Percentiles rank a stretch among this genome's conserved stretches.
phyloP scores from a whole-genome alignment of 2,888 invertebrate genomes.

The Asteroscopus sphinx region DNA sequence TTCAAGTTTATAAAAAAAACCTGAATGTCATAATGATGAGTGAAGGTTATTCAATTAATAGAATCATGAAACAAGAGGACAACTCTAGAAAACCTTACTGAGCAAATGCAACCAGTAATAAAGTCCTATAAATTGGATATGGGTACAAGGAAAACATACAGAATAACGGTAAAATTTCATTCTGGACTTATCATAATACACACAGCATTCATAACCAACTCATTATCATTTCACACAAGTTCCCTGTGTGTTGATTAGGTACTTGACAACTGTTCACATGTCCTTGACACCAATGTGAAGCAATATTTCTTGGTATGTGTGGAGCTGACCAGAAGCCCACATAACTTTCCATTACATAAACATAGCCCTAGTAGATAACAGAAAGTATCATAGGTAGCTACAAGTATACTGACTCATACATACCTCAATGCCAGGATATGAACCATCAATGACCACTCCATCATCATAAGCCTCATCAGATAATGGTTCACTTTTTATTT shows the following conservation, averaged over 20 bases:
- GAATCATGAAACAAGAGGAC: slow-evolving; percentile 20
- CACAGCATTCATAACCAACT: slow-evolving; percentile 44
- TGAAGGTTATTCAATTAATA: slow-evolving; percentile 28
- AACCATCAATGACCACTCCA: slow-evolving; percentile 87
- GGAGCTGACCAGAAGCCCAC: slow-evolving; percentile 56
- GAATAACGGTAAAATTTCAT: slow-evolving; percentile 32
- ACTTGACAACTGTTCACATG: slow-evolving; percentile 69
- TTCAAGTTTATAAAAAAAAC: slow-evolving; percentile 30
- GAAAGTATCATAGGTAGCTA: slow-evolving; percentile 23
- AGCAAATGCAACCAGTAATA: slow-evolving; percentile 13
- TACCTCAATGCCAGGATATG: slow-evolving; percentile 85
- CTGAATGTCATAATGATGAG: slow-evolving; percentile 19
- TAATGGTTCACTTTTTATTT: slow-evolving; percentile 90
- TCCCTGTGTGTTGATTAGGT: slow-evolving; percentile 51
- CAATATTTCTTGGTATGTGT: slow-evolving; percentile 50
- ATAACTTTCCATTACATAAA: slow-evolving; percentile 17
- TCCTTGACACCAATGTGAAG: slow-evolving; percentile 78
- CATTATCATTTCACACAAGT: slow-evolving; percentile 60
- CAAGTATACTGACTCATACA: slow-evolving; percentile 61
- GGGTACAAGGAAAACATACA: slow-evolving; percentile 51
- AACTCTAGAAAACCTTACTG: slow-evolving; percentile 16
- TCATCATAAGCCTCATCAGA: slow-evolving; percentile 89
- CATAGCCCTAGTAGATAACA: slow-evolving; percentile 31
- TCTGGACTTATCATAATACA: slow-evolving; percentile 41
- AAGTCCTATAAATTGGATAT: slow-evolving; percentile 19